phyloP scores from a whole-genome alignment of 1,140 invertebrate species.

The Druon quercuslanigerum region DNA sequence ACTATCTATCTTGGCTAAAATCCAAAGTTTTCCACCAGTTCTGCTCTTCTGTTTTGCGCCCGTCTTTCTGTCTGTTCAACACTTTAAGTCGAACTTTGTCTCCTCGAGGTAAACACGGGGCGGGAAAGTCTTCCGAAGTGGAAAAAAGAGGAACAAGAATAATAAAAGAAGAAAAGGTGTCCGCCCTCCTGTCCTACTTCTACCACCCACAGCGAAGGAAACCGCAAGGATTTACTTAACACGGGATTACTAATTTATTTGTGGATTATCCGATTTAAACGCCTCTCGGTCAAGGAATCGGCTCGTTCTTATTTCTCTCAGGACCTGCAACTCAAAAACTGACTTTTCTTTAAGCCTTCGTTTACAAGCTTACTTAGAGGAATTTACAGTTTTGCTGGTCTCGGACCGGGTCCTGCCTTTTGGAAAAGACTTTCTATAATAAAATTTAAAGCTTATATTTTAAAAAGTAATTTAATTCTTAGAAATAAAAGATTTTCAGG shows the following conservation, averaged over 20 bases:
- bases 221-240: conserved; percentile 31
- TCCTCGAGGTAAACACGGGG: conserved; percentile 32
- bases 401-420: not conserved
- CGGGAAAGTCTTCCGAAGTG: conserved; percentile 19
- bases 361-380: not conserved
- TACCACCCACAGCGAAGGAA: conserved; percentile 25
- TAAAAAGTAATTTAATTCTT: too few relatives aligned
- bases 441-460: too few relatives aligned
- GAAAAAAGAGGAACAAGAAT: not conserved
- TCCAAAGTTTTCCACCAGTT: conserved; percentile 8
- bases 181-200: not conserved
- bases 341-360: not conserved
- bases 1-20: not conserved
- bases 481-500: conserved; percentile 36
- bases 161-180: conserved; percentile 1
- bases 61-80: conserved; percentile 38
- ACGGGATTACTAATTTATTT: conserved; percentile 34
- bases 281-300: conserved; percentile 18
- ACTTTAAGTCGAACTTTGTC: conserved; percentile 59
- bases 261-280: conserved; percentile 29
- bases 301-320: not conserved
- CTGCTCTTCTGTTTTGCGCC: not conserved
- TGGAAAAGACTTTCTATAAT: too few relatives aligned
- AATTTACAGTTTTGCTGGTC: not conserved
- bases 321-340: not conserved